Conservation (phyloP, 2,797 vertebrate species). For the Coracias cyanogaster region DNA sequence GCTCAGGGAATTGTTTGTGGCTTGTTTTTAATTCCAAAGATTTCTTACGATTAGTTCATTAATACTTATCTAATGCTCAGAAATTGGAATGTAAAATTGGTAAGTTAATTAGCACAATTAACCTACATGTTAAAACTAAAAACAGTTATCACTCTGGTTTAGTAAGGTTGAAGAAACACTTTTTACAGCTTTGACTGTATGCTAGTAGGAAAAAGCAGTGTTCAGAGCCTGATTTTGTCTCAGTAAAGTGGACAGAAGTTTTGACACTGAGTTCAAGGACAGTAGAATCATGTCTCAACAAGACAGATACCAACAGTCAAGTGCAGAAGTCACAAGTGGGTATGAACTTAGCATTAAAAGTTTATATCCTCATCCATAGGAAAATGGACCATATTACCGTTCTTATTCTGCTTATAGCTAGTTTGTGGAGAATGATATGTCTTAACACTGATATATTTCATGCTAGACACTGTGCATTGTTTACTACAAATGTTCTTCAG, state of each 20-base stretch:
- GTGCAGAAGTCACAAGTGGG: not conserved
- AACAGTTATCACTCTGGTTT: not conserved
- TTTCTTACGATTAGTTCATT: not conserved
- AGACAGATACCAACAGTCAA: not conserved
- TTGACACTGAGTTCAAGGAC: not conserved
- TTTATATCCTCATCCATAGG: not conserved
- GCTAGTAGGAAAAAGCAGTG: not conserved
- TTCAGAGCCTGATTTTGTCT: not conserved
- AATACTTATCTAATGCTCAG: not conserved
- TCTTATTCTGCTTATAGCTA: not conserved
- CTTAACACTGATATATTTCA: not conserved
- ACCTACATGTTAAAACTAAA: not conserved
- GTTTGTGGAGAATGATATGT: not conserved
- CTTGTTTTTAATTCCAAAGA: not conserved
- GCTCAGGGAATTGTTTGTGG: not conserved
- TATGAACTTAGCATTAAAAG: not conserved
- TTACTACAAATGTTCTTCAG: not conserved
- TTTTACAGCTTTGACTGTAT: not conserved
- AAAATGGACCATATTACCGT: not conserved
- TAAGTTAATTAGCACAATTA: not conserved
- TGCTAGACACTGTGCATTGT: not conserved
- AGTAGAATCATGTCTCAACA: not conserved
- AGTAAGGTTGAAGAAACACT: not conserved
- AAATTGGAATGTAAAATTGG: not conserved
- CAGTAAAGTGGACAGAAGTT: not conserved